Conservation (phyloP, 2,888 invertebrate species). For the Lepidochrysops patricia region DNA sequence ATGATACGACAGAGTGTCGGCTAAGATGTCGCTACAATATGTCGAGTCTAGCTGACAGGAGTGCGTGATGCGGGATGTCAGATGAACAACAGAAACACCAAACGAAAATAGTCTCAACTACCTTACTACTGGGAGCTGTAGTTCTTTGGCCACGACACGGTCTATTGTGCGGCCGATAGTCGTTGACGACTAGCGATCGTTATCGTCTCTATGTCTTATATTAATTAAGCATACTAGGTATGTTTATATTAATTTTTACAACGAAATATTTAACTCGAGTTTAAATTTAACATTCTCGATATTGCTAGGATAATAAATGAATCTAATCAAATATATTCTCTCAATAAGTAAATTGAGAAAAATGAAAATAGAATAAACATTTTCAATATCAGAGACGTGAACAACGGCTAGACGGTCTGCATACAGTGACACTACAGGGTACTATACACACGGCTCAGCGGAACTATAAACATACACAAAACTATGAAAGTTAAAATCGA, state of each 20-base stretch:
- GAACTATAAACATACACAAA: background rate
- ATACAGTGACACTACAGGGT: slow-evolving; percentile 16
- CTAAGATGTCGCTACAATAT: background rate
- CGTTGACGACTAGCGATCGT: background rate
- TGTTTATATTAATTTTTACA: no score
- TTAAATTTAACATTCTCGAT: no score
- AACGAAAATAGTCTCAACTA: background rate
- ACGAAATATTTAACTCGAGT: no score
- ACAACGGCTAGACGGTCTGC: background rate
- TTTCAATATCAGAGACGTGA: background rate
- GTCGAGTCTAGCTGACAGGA: background rate
- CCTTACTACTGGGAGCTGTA: background rate
- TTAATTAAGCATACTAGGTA: no score
- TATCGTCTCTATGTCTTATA: background rate
- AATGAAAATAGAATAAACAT: background rate
- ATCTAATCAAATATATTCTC: background rate
- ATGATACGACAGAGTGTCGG: background rate
- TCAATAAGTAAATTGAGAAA: background rate
- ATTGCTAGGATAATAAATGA: no score
- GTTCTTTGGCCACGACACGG: background rate
- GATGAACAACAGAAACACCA: background rate
- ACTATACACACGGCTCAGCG: slow-evolving; percentile 24
- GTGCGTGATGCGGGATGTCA: slow-evolving; percentile 10
- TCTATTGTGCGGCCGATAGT: background rate
- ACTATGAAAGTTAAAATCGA: background rate